Conservation (phyloP, 2,797 vertebrate species). For the Rhincodon typus region DNA sequence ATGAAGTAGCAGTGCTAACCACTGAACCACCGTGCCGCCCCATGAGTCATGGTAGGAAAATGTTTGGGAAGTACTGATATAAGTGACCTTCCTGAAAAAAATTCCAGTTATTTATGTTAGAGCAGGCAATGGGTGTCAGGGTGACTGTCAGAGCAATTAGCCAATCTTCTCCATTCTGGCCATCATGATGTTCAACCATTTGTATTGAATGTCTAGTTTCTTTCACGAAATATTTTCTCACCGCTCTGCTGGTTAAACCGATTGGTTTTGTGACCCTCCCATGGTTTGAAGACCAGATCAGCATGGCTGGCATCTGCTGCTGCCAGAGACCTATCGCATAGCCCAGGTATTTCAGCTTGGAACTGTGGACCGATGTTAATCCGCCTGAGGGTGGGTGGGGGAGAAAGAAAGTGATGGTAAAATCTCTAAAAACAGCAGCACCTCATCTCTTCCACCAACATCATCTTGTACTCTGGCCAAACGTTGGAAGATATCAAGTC, state of each 20-base stretch:
- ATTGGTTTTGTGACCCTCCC: conserved; percentile 63
- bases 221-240: conserved; percentile 44
- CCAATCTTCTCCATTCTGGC: background rate
- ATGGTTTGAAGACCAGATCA: conserved; percentile 79
- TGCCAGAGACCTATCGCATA: conserved; percentile 67
- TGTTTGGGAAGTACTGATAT: too few species aligned
- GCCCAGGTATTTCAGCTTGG: conserved; percentile 87
- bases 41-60: too few species aligned
- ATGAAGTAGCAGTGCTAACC: too few species aligned
- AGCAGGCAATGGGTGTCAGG: too few species aligned
- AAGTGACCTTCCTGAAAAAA: background rate
- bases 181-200: too few species aligned
- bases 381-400: conserved; percentile 57
- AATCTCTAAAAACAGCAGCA: background rate
- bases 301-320: conserved; percentile 74
- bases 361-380: conserved; percentile 94
- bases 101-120: background rate
- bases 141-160: background rate
- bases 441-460: background rate
- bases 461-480: background rate
- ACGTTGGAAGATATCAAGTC: background rate
- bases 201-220: too few species aligned
- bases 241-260: conserved; percentile 67
- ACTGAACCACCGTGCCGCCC: too few species aligned
- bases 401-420: background rate